Evolutionary conservation across 2,797 vertebrate species (phyloP), one percentile per base, ranked within the genome.

Genomic region (Sebastes dallii): DNA sequence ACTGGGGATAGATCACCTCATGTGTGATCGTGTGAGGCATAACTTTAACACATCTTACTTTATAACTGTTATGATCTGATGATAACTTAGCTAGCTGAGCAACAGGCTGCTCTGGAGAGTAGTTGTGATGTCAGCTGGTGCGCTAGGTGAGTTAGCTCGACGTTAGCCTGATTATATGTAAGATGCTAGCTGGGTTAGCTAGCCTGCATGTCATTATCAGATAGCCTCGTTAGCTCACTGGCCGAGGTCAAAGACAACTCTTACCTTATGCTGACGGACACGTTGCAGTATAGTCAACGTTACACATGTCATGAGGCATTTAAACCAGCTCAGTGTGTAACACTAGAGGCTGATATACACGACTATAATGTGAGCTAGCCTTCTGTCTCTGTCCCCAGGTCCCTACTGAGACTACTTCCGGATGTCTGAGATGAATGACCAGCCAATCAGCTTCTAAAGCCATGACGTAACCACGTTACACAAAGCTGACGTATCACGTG

Each of bases 341-440:
- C 4, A 71, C 22, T 5, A 6, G 5, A 14, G 4, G 3, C 46
- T 54, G 8, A 3, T 55, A 50, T 2, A 58, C 14, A 46, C 4
- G 2, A 22, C 42, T 68, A 42, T 58, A 46, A 46, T 16, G 25
- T 11, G 20, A 59, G 69, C 75, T 78, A 77, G 69, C 73, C 52
- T 20, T 14, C 71, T 73, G 24, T 32, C 32, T 46, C 12, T 39
- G 36, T 39, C 39, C 5, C 39, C 39, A 39, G 39, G 13, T 39
- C 39, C 32, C 12, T 29, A 5, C 55, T 64, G 24, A 24, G 10
- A 69, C 36, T 2, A 86, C 88, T 92, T 91, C 90, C 89, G 88
- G 80, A 5, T 69, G 24, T 14, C 65, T 68, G 42, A 72, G n/a
- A 62, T 72, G 60, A 81, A 58, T 46, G 64, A 78, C 39, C 50